Evolutionary conservation across 2,113 vertebrate genomes (phyloP).

Genomic region (Xiphophorus hellerii): DNA sequence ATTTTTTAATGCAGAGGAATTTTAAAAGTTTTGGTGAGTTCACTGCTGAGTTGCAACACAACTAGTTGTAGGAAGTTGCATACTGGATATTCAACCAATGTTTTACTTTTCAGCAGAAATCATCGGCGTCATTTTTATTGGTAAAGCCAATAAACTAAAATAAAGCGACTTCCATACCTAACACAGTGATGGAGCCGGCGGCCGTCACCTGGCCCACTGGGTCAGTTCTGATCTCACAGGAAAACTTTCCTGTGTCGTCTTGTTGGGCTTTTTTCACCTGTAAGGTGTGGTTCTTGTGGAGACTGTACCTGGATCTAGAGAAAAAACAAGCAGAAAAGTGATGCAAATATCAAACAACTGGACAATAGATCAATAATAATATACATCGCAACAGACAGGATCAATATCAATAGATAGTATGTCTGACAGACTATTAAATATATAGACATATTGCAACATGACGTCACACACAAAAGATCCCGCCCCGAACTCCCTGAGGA

Average conservation of each 20-base stretch:
- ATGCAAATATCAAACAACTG: background rate
- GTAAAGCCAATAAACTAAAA: background rate
- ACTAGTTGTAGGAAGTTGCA: too few species aligned
- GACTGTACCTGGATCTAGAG: slow-evolving; percentile 74
- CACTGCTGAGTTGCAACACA: too few species aligned
- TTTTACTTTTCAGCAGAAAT: too few species aligned
- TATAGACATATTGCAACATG: too few species aligned
- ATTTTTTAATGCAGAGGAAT: background rate
- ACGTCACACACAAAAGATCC: too few species aligned
- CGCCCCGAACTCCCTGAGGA: too few species aligned
- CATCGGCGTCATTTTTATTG: too few species aligned
- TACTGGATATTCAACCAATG: too few species aligned
- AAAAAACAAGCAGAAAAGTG: background rate
- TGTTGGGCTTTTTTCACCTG: slow-evolving; percentile 76
- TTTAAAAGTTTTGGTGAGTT: background rate
- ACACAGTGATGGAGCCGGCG: slow-evolving; percentile 82
- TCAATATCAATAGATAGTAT: too few species aligned
- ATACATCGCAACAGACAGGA: too few species aligned
- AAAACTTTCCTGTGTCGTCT: slow-evolving; percentile 78
- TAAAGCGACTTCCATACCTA: slow-evolving; percentile 70
- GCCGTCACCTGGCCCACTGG: slow-evolving; percentile 74
- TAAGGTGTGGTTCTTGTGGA: slow-evolving; percentile 72
- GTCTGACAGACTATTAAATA: too few species aligned
- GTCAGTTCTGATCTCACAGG: slow-evolving; percentile 81
- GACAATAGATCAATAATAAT: too few species aligned